Conservation (phyloP, 2,888 invertebrate genomes). For the Heteropelma amictum region DNA sequence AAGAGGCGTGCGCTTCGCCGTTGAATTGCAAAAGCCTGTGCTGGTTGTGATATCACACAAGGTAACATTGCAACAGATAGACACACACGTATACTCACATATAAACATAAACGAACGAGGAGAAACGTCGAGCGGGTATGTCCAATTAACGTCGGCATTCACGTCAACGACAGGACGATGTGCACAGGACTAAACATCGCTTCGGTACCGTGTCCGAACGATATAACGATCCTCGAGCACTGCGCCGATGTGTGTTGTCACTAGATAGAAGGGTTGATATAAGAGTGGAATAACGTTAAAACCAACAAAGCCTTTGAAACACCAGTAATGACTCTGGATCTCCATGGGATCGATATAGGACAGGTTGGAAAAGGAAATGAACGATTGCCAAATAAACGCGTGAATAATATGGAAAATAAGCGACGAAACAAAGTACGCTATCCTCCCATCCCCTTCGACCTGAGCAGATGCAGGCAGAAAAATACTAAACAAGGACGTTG, state of each 20-base stretch:
- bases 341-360: not conserved
- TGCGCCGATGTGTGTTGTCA: conserved; percentile 10
- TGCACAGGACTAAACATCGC: conserved; percentile 43
- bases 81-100: not conserved
- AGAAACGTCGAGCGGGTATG: conserved; percentile 32
- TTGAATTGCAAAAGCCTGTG: conserved; percentile 5
- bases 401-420: not conserved
- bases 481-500: too few species aligned
- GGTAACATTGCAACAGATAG: conserved; percentile 13
- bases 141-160: conserved; percentile 53
- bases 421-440: not conserved
- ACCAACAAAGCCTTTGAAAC: not conserved
- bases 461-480: too few species aligned
- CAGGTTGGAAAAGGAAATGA: not conserved
- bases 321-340: not conserved
- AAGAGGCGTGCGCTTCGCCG: conserved; percentile 1
- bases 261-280: not conserved
- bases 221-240: conserved; percentile 31
- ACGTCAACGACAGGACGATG: conserved; percentile 52
- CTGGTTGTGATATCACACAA: not conserved
- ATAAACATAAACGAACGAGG: not conserved
- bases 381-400: not conserved
- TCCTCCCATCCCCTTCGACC: too few species aligned
- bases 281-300: not conserved
- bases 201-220: conserved; percentile 44